Evolutionary conservation across 2,888 invertebrate genomes (phyloP), one percentile per base, ranked within the genome.

Genomic region (Lottia gigantea): DNA sequence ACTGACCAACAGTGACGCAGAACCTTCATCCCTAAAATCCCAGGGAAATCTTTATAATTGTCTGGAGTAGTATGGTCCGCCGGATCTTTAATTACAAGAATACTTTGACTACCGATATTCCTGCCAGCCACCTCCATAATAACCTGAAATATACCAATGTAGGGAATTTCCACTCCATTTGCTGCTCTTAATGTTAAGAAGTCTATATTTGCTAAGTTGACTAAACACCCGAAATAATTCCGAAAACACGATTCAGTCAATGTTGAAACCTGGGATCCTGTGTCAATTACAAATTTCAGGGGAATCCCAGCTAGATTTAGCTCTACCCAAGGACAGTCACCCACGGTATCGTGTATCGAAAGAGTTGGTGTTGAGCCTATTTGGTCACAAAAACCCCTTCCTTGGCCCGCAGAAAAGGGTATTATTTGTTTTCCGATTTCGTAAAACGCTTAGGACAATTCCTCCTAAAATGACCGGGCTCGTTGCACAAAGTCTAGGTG

Each of bases 321-420:
- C 49, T 16, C 19, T 49, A 49, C 19, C 3, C n/a, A 49, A 16
- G 16, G 49, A 2, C 49, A 49, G 19, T 49, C 19, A 49, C 49
- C 49, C 16, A 49, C 49, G 19, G 49, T 49, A 49, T 49, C 19
- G 11, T 16, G 49, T 16, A n/a, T n/a, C 16, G n/a, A n/a, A n/a
- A 7, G n/a, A n/a, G 16, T 7, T 15, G 16, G 49, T n/a, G 49
- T 49, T 7, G 49, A 49, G 49, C 49, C 49, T n/a, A 14, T 49
- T 31, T 31, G 31, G 31, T 31, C 31, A 6, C 3, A 31, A 2
- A 31, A 31, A 31, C 31, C 31, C 31, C 31, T 31, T 7, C 15
- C 49, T 49, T 49, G 49, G 49, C 49, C 19, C 49, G 49, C 49
- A 49, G 49, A 49, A 49, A 49, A 49, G 49, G 49, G 49, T 49